phyloP scores from a whole-genome alignment of 2,888 invertebrate genomes.

The Junonia oenone region DNA sequence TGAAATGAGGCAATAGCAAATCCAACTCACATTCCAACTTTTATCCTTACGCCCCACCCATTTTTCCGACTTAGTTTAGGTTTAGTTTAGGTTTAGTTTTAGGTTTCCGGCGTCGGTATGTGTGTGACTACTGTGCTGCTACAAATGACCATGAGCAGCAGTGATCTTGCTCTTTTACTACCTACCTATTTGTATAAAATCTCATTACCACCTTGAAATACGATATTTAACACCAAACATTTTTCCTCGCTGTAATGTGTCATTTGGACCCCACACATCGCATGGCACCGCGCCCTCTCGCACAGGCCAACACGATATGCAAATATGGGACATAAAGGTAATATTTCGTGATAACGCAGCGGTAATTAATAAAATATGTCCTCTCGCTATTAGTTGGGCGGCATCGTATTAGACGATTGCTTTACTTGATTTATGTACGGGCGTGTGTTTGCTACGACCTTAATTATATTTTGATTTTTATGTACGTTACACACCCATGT shows the following conservation, averaged over 20 bases:
- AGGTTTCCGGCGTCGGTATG: no score
- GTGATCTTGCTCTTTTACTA: no score
- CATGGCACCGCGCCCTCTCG: constrained; percentile 62
- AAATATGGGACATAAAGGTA: constrained; percentile 75
- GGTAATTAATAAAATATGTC: constrained; percentile 78
- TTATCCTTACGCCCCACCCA: no score
- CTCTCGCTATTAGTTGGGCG: constrained; percentile 59
- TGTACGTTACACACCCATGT: constrained; percentile 1
- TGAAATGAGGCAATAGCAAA: no score
- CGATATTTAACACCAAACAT: no score
- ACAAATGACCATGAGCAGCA: no score
- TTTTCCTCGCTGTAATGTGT: constrained; percentile 23
- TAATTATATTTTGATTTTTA: constrained; percentile 44
- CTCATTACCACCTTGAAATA: no score
- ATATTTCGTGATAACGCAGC: constrained; percentile 72
- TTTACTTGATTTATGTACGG: constrained; percentile 35
- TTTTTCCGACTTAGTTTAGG: no score
- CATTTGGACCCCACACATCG: constrained; percentile 39
- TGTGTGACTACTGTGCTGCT: no score
- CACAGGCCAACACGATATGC: constrained; percentile 72
- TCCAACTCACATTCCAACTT: no score
- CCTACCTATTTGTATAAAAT: no score
- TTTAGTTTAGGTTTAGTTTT: no score
- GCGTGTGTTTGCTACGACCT: constrained; percentile 42
- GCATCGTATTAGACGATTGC: constrained; percentile 34